Percentiles rank a stretch among this genome's conserved stretches.
Conservation (phyloP, 2,888 invertebrate species). For the Eucriotettix oculatus region DNA sequence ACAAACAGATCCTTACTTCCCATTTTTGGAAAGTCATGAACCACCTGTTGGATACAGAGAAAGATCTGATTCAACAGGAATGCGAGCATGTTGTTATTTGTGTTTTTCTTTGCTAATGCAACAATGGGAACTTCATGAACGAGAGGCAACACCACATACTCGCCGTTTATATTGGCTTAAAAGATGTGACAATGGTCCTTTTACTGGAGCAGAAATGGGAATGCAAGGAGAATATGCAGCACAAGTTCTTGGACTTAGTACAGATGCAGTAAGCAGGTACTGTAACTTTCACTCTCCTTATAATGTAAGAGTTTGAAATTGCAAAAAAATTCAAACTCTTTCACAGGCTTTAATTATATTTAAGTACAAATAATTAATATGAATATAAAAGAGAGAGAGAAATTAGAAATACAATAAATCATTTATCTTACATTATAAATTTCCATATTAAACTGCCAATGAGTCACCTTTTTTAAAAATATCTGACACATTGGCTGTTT, state of each 20-base stretch:
- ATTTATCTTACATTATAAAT: too few species aligned
- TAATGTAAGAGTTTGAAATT: too few species aligned
- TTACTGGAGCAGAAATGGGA: slow-evolving; percentile 77
- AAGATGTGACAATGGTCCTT: slow-evolving; percentile 76
- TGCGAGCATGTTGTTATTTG: slow-evolving; percentile 49
- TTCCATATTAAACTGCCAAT: too few species aligned
- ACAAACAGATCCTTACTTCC: slow-evolving; percentile 70
- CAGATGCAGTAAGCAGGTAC: slow-evolving; percentile 26
- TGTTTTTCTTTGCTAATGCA: slow-evolving; percentile 74
- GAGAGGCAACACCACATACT: slow-evolving; percentile 65
- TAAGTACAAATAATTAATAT: too few species aligned
- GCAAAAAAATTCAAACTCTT: too few species aligned
- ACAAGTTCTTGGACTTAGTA: slow-evolving; percentile 62
- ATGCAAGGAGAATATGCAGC: slow-evolving; percentile 86
- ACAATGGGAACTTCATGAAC: slow-evolving; percentile 85
- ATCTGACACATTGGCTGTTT: too few species aligned
- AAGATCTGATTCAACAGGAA: slow-evolving; percentile 12
- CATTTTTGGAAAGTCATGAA: slow-evolving; percentile 79
- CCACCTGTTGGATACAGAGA: slow-evolving; percentile 55
- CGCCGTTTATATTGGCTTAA: slow-evolving; percentile 88
- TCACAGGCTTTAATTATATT: too few species aligned
- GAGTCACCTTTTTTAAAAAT: too few species aligned
- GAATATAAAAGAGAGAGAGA: too few species aligned
- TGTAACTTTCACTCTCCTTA: too few species aligned
- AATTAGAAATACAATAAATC: too few species aligned